These are phyloP conservation scores for Spermophilus dauricus DNA, from an alignment of 2,113 vertebrate genomes.

Conservation along the genomic window DNA sequence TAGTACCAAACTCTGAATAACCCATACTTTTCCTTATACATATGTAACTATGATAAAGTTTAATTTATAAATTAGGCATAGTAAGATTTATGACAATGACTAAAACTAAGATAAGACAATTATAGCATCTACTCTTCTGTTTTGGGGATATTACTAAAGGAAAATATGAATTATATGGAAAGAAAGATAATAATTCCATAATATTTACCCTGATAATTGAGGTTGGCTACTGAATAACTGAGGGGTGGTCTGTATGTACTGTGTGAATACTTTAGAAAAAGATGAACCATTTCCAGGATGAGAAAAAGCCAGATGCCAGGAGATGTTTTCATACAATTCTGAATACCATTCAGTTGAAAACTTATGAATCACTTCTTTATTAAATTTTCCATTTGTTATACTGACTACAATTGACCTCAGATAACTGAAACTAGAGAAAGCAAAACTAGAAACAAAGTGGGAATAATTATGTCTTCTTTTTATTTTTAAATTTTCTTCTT, in stretches of 20 bases:
- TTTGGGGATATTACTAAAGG: background rate
- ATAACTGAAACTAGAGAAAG: background rate
- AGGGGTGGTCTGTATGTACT: too few species aligned
- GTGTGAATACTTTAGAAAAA: too few species aligned
- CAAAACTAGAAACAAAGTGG: background rate
- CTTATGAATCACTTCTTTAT: background rate
- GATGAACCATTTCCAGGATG: background rate
- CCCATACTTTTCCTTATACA: background rate
- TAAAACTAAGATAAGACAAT: background rate
- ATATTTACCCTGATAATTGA: background rate
- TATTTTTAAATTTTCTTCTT: background rate
- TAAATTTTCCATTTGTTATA: background rate
- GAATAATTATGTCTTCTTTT: background rate
- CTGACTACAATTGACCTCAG: background rate
- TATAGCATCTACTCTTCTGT: background rate
- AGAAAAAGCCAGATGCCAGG: background rate
- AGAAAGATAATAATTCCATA: too few species aligned
- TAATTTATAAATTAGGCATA: too few species aligned
- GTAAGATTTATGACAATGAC: background rate
- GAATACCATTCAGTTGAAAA: background rate
- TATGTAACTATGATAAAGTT: too few species aligned
- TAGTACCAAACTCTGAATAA: background rate
- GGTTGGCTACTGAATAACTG: accelerated
- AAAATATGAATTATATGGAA: background rate
- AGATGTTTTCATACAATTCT: background rate